Conservation (phyloP, 2,113 vertebrate species). For the Chlorodrepanis virens region DNA sequence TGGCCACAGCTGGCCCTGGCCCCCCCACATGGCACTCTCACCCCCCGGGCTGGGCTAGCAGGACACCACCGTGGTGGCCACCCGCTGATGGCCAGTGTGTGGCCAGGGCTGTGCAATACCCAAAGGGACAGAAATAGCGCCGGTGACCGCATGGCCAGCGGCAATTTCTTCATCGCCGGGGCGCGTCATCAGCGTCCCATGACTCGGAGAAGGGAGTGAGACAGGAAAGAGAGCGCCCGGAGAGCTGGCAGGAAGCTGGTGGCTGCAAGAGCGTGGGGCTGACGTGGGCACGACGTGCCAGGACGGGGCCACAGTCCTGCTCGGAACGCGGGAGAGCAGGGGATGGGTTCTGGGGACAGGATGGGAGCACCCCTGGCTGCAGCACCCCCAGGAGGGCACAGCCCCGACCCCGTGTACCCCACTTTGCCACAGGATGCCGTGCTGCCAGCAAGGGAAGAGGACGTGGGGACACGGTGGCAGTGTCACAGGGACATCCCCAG, state of each 20-base stretch:
- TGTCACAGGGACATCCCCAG: not conserved
- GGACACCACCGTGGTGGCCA: rapidly evolving
- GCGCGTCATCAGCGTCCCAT: slow-evolving; percentile 14
- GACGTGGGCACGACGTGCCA: not conserved
- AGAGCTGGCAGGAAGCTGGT: not conserved
- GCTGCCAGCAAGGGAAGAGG: not conserved
- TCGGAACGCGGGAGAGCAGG: rapidly evolving
- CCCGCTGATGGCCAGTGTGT: rapidly evolving
- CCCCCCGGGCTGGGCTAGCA: not conserved
- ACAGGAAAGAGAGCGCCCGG: not conserved
- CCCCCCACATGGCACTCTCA: rapidly evolving
- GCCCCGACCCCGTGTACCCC: rapidly evolving
- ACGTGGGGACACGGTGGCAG: rapidly evolving
- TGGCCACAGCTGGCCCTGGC: not conserved
- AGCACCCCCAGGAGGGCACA: not conserved
- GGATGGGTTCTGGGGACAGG: rapidly evolving
- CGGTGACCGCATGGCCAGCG: not conserved
- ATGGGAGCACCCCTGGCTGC: rapidly evolving
- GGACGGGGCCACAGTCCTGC: rapidly evolving
- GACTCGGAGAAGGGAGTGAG: not conserved
- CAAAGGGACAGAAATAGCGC: slow-evolving; percentile 5
- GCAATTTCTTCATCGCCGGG: slow-evolving; percentile 28
- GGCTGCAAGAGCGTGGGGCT: not conserved
- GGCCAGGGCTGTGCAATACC: not conserved
- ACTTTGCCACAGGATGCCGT: no score